Evolutionary conservation across 2,888 invertebrate genomes (phyloP).

Genomic region (Drosophila nr. medialis): DNA sequence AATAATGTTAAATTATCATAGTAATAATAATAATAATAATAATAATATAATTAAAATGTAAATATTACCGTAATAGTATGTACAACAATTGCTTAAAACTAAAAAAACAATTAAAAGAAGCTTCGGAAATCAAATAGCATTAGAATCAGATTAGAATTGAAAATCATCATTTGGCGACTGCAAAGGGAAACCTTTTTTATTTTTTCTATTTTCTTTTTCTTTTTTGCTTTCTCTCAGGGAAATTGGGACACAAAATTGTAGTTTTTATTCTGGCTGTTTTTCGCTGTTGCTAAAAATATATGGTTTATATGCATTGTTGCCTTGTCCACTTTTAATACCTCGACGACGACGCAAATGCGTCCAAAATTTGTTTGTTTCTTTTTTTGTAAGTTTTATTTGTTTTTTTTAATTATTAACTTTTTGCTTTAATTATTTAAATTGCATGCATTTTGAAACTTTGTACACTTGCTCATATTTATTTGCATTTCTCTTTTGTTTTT

Average conservation of each 20-base stretch:
- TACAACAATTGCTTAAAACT: conserved; percentile 74
- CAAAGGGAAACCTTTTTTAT: conserved; percentile 29
- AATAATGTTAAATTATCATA: conserved; percentile 55
- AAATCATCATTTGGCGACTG: conserved; percentile 30
- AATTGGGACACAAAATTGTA: not conserved
- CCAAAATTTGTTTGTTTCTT: conserved; percentile 12
- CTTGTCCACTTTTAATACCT: conserved; percentile 49
- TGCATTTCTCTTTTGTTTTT: conserved; percentile 29
- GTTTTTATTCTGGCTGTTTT: conserved; percentile 25
- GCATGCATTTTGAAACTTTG: conserved; percentile 80
- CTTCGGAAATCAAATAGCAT: conserved; percentile 21
- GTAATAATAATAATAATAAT: conserved; percentile 54
- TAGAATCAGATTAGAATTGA: conserved; percentile 14
- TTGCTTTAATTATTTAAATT: conserved; percentile 77
- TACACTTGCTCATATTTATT: conserved; percentile 68
- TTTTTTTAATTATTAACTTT: conserved; percentile 74
- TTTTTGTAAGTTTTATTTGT: conserved; percentile 43
- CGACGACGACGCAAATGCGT: conserved; percentile 34
- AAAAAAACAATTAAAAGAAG: conserved; percentile 66
- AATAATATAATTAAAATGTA: conserved; percentile 46
- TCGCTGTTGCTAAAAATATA: conserved; percentile 48
- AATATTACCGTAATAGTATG: conserved; percentile 51
- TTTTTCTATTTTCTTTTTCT: not conserved
- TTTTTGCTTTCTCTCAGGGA: too few species aligned
- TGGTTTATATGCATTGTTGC: conserved; percentile 24